Evolutionary conservation across 2,113 vertebrate genomes (phyloP), one percentile per base, ranked within the genome.

Genomic region (Onychostoma macrolepis): DNA sequence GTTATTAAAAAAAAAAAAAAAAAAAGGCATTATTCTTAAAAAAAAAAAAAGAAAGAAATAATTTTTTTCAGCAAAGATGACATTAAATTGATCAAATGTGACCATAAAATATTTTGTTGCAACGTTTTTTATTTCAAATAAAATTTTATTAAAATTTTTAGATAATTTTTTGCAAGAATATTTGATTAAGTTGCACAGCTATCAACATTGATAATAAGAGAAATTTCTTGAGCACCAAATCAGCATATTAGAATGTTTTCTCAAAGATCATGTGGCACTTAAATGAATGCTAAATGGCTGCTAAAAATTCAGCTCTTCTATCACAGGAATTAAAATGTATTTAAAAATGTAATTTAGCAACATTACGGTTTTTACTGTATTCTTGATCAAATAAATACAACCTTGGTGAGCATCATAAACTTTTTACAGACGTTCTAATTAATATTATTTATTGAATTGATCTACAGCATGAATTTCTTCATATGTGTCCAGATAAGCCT

Each of bases 401-500:
- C 19, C 19, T 56, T 56, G 53, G 19, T 56, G 53, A 56, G 53
- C 53, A 56, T 56, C 8, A 56, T 6, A 56, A 56, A 56, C 50
- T 1, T 21, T 17, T 24, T 21, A 56, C 53, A 0, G 53, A 56
- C 19, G 1, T 21, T 56, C 53, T 56, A 8, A 56, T 56, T 7
- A 56, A 53, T 53, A 19, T 53, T 53, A 21, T 65, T 24, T 41
- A 30, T 13, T 41, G 12, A 2, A 24, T 58, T 36, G 10, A 36
- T 80, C 48, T 71, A 48, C 61, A 30, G 6, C 6, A 10, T 21
- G 19, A 21, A 69, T 38, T 24, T 50, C 13, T 72, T 1, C 28
- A 21, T 24, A 26, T 1, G 11, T 71, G 28, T 13, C 82, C 90
- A 96, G 95, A 94, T 95, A 4, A 71, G 88, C 69, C 92, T 96